These are phyloP conservation scores for Capromys pilorides DNA, from an alignment of 2,797 vertebrate species.

Conservation along the genomic window DNA sequence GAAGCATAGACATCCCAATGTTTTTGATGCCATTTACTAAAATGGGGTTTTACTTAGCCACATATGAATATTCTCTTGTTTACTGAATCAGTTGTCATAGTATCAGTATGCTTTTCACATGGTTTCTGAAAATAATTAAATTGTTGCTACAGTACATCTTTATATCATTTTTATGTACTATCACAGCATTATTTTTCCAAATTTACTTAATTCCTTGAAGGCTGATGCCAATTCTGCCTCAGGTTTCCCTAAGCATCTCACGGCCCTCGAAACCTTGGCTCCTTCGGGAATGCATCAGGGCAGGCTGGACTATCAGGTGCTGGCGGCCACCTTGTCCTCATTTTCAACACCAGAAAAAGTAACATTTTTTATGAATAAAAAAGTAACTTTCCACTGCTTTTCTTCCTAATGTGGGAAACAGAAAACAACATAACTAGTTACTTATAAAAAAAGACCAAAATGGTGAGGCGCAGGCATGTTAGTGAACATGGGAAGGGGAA, in stretches of 20 bases:
- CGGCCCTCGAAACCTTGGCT: background rate
- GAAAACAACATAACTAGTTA: background rate
- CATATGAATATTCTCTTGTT: constrained; percentile 20
- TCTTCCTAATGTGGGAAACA: background rate
- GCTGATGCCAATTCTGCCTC: constrained; percentile 18
- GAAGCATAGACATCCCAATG: background rate
- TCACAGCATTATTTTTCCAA: background rate
- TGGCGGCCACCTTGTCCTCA: background rate
- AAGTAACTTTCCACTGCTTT: constrained; percentile 22
- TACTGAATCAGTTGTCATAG: constrained; percentile 21
- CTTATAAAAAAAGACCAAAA: constrained; percentile 36
- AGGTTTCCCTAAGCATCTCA: background rate
- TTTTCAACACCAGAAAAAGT: constrained; percentile 20
- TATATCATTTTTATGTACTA: background rate
- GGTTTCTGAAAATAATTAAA: constrained; percentile 27
- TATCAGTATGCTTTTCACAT: background rate
- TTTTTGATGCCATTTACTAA: constrained; percentile 45
- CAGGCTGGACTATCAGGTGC: background rate
- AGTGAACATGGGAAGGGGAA: background rate
- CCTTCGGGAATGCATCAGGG: background rate
- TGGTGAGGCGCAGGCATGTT: background rate
- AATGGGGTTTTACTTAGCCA: background rate
- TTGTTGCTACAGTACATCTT: background rate
- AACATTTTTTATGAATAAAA: constrained; percentile 57
- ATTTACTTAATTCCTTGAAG: constrained; percentile 48